phyloP scores from a whole-genome alignment of 2,113 vertebrate species.

The Mormyrus iriodes region DNA sequence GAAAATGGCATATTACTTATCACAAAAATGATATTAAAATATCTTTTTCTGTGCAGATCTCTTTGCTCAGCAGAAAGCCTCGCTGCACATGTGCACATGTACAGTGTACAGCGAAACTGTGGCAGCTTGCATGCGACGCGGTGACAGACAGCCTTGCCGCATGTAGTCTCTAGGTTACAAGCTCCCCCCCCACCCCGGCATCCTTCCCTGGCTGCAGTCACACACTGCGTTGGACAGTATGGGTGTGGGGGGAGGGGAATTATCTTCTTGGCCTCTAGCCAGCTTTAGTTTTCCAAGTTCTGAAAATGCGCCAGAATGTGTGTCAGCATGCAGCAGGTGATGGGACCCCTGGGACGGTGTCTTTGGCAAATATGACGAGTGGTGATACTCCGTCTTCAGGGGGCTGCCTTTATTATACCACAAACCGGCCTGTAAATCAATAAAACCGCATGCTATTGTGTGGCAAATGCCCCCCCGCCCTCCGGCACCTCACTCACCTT shows the following conservation, averaged over 20 bases:
- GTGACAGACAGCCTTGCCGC: not conserved
- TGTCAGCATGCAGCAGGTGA: slow-evolving; percentile 51
- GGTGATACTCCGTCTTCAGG: slow-evolving; percentile 38
- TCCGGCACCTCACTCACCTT: not conserved
- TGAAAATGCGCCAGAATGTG: slow-evolving; percentile 47
- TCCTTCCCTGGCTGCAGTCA: not conserved
- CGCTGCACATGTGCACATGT: not conserved
- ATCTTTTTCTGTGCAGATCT: not conserved
- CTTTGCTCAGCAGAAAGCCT: not conserved
- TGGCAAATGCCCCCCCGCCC: not conserved
- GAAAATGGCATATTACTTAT: not conserved
- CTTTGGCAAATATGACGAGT: slow-evolving; percentile 53
- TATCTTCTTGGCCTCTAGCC: slow-evolving; percentile 44
- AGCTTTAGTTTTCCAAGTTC: slow-evolving; percentile 42
- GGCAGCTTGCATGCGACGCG: not conserved
- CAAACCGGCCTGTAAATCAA: slow-evolving; percentile 52
- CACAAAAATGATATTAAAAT: slow-evolving; percentile 9
- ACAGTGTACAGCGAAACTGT: not conserved
- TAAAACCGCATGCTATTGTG: slow-evolving; percentile 40
- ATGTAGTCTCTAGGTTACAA: not conserved
- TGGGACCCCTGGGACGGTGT: slow-evolving; percentile 54
- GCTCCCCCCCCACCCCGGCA: not conserved
- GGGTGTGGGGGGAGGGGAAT: slow-evolving; percentile 12
- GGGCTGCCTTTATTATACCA: slow-evolving; percentile 53
- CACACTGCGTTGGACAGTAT: not conserved